phyloP scores from a whole-genome alignment of 2,797 vertebrate genomes.

The Enteromius treurensis region DNA sequence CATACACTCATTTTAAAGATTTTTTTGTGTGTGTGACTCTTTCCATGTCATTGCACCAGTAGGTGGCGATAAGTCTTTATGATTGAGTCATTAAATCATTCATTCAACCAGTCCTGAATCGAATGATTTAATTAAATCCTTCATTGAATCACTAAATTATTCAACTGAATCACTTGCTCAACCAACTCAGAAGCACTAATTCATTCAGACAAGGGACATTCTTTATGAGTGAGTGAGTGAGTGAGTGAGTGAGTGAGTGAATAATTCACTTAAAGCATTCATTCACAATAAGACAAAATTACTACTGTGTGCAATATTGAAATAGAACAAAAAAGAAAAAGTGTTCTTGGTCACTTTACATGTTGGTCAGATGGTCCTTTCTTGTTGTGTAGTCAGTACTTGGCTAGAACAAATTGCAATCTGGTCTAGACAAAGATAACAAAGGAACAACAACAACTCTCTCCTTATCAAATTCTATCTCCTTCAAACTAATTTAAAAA shows the following conservation, averaged over 20 bases:
- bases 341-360: not conserved
- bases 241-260: not conserved
- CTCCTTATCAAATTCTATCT: not conserved
- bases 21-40: not conserved
- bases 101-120: not conserved
- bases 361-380: not conserved
- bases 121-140: not conserved
- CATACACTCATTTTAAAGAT: not conserved
- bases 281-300: not conserved
- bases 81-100: not conserved
- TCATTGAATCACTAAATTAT: not conserved
- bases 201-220: not conserved
- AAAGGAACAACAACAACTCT: not conserved
- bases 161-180: not conserved
- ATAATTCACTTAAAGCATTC: not conserved
- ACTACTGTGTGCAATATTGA: not conserved
- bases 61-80: not conserved
- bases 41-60: not conserved
- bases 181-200: not conserved
- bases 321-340: not conserved
- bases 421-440: not conserved
- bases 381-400: conserved; percentile 5
- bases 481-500: conserved; percentile 37
- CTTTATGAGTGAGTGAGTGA: not conserved
- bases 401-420: conserved; percentile 15